Percentiles rank a stretch among this genome's conserved stretches.
phyloP scores from a whole-genome alignment of 1,140 invertebrate genomes.

The Nephotettix cincticeps region DNA sequence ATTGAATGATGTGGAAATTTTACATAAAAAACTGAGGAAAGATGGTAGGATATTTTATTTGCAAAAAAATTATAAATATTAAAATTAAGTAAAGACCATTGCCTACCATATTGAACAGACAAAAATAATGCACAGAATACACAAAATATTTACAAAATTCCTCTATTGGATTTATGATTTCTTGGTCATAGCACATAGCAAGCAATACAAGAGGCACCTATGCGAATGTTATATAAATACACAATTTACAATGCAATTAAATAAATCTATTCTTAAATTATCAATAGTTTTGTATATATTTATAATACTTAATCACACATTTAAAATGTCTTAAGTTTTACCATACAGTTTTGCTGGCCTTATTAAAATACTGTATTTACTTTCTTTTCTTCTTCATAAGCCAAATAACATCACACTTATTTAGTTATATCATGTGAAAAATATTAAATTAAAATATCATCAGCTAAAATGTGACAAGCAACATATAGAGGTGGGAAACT shows the following conservation, averaged over 20 bases:
- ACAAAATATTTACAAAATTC: slow-evolving; percentile 11
- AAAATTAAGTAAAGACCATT: background rate
- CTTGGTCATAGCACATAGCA: slow-evolving; percentile 5
- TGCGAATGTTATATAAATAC: background rate
- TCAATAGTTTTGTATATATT: background rate
- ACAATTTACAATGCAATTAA: slow-evolving; percentile 1
- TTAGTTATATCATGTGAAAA: no score
- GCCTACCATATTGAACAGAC: background rate
- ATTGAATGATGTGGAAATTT: no score
- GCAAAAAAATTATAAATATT: background rate
- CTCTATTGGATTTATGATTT: background rate
- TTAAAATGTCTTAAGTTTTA: background rate
- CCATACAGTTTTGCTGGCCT: background rate
- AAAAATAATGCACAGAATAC: background rate
- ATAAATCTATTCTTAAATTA: background rate
- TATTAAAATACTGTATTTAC: background rate
- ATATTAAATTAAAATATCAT: no score
- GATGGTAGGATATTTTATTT: slow-evolving; percentile 4
- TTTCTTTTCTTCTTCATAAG: no score
- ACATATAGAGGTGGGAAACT: no score
- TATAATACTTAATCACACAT: background rate
- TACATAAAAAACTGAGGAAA: background rate
- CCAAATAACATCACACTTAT: no score
- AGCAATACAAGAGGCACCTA: slow-evolving; percentile 6
- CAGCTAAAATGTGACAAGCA: no score